These are phyloP conservation scores for Protodeltote pygarga DNA, from an alignment of 2,888 invertebrate species.

Conservation along the genomic window DNA sequence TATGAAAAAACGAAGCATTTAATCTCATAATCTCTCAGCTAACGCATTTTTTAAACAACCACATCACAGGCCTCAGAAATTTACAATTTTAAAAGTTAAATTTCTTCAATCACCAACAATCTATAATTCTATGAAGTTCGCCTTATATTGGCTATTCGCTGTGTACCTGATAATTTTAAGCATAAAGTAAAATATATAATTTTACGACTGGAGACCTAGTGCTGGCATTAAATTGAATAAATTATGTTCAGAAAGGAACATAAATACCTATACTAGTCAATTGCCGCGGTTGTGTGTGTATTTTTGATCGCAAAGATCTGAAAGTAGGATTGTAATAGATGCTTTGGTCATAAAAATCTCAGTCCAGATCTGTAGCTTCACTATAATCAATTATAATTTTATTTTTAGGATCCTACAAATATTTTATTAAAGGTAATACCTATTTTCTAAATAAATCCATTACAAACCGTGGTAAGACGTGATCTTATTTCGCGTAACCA, in stretches of 20 bases:
- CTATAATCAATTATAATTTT: too few species aligned
- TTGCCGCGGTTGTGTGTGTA: conserved; percentile 23
- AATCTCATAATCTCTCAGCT: conserved; percentile 7
- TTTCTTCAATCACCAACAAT: not conserved
- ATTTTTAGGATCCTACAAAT: too few species aligned
- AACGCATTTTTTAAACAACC: conserved; percentile 2
- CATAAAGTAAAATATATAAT: conserved; percentile 28
- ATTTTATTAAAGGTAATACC: too few species aligned
- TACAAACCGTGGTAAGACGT: too few species aligned
- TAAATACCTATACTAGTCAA: conserved; percentile 36
- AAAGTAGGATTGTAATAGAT: conserved; percentile 6
- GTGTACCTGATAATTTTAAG: conserved; percentile 44
- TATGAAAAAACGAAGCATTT: conserved; percentile 4
- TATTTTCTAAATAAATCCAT: too few species aligned
- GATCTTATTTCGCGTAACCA: too few species aligned
- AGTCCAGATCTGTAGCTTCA: too few species aligned
- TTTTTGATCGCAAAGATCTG: conserved; percentile 24
- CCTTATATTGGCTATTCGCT: conserved; percentile 24
- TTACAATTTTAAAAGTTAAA: conserved; percentile 2
- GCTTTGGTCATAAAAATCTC: conserved; percentile 9
- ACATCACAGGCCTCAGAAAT: conserved; percentile 6
- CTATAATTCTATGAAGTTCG: conserved; percentile 17
- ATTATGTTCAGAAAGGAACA: conserved; percentile 22
- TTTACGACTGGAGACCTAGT: conserved; percentile 36
- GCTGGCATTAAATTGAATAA: conserved; percentile 40